Evolutionary conservation across 1,140 invertebrate species (phyloP), one percentile per base, ranked within the genome.

Genomic region (Bombus soroeensis): DNA sequence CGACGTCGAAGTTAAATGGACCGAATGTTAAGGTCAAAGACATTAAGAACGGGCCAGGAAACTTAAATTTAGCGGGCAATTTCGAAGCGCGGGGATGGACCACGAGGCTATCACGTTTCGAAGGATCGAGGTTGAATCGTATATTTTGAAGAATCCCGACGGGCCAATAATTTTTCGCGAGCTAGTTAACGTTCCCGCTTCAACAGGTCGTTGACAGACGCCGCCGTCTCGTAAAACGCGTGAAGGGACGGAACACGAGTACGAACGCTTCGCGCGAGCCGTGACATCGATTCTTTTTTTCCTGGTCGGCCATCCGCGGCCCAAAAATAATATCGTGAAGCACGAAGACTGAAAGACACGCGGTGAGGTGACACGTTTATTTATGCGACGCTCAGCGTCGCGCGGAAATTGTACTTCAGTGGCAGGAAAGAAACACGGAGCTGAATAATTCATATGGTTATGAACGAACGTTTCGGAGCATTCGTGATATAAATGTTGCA

Each of bases 381-480:
- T 78, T 66, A 32, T 32, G 57, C 25, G 18, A 37, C 25, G 43
- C 47, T 13, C 3, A 41, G n/a, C 39, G 47, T 34, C 37, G 32
- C 71, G 32, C 8, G 57, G 39, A 53, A 72, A 72, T 72, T 80
- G 39, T 62, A 43, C 41, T 41, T 28, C 22, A 1, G 57, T 15
- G 25, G 68, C 28, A 18, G 12, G 34, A 68, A 83, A 80, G 76
- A 47, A 62, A 53, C 32, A 32, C 32, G 32, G 9, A 15, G 6
- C 22, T 37, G 77, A 85, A 80, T 80, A 79, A 72, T 85, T 85
- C 77, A 62, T 72, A 34, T 25, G 28, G 5, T 62, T 62, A 62
- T 59, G 13, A n/a, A 32, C 8, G 75, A 84, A 37, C 32, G 28
- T 84, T 84, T 82, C 57, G 32, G 5, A 34, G 22, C 34, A 34